phyloP scores from a whole-genome alignment of 2,113 vertebrate species.

The Alouatta palliata region DNA sequence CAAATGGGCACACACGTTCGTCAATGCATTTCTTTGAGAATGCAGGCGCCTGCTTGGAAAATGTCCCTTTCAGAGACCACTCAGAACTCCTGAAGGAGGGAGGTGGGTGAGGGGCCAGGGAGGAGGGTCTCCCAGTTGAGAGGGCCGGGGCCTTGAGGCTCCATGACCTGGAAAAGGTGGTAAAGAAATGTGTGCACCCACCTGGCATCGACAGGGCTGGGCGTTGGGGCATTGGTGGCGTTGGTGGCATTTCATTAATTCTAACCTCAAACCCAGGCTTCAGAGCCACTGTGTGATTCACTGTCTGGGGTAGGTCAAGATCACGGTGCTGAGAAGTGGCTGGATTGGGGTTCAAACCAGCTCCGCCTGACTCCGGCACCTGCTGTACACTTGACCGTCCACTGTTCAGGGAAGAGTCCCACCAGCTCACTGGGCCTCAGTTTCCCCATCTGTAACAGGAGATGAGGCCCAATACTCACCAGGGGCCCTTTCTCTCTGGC shows the following conservation, averaged over 20 bases:
- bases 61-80: not conserved
- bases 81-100: too few species aligned
- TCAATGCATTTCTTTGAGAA: not conserved
- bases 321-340: not conserved
- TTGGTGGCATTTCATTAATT: accelerated
- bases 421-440: not conserved
- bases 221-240: accelerated
- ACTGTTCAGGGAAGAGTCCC: not conserved
- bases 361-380: accelerated
- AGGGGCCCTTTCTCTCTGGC: not conserved
- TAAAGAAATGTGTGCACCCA: not conserved
- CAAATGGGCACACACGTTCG: accelerated
- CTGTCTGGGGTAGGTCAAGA: not conserved
- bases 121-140: accelerated
- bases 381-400: not conserved
- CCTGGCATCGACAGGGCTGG: not conserved
- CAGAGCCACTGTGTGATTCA: accelerated
- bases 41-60: not conserved
- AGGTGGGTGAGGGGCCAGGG: accelerated
- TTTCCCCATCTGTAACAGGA: not conserved
- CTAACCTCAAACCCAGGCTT: not conserved
- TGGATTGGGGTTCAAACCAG: not conserved
- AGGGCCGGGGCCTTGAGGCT: not conserved
- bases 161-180: accelerated
- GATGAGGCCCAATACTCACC: accelerated